Percentiles rank a stretch among this genome's conserved stretches.
phyloP scores from a whole-genome alignment of 1,140 invertebrate species.

The Aphelenchoides fujianensis region DNA sequence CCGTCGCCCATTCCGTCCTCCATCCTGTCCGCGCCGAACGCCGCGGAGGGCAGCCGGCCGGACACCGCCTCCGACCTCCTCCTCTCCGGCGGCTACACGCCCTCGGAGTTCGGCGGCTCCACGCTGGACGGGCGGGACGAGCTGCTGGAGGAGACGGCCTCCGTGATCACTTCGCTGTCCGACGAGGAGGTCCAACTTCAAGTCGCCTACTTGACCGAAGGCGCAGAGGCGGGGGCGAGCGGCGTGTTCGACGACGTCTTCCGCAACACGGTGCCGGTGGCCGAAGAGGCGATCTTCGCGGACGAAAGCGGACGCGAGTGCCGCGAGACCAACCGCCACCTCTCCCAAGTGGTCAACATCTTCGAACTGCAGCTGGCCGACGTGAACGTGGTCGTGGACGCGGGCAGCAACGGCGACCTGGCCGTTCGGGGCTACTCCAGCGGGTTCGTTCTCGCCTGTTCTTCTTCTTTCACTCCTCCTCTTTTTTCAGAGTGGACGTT shows the following conservation, averaged over 20 bases:
- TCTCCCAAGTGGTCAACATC: background rate
- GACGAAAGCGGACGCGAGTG: background rate
- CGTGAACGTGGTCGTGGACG: slow-evolving; percentile 1
- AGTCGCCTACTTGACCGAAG: slow-evolving; percentile 13
- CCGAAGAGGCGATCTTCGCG: slow-evolving; percentile 19
- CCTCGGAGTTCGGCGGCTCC: background rate
- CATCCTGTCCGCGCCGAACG: background rate
- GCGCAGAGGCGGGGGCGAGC: background rate
- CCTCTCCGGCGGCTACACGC: background rate
- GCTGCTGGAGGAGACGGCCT: slow-evolving; percentile 11
- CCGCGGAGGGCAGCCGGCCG: background rate
- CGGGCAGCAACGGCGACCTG: background rate
- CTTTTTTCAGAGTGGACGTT: slow-evolving; percentile 5
- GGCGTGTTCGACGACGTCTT: slow-evolving; percentile 18
- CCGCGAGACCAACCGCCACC: slow-evolving; percentile 7
- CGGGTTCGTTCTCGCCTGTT: background rate
- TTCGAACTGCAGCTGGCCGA: slow-evolving; percentile 11
- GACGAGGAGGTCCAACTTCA: slow-evolving; percentile 19
- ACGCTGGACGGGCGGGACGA: background rate
- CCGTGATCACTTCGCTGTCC: slow-evolving; percentile 10
- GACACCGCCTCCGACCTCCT: background rate
- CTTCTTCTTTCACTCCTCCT: background rate
- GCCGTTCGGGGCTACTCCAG: background rate
- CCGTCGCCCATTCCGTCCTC: background rate
- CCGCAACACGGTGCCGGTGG: slow-evolving; percentile 2